Conservation (phyloP, 1,140 invertebrate genomes). For the Drosophila pectinifera region DNA sequence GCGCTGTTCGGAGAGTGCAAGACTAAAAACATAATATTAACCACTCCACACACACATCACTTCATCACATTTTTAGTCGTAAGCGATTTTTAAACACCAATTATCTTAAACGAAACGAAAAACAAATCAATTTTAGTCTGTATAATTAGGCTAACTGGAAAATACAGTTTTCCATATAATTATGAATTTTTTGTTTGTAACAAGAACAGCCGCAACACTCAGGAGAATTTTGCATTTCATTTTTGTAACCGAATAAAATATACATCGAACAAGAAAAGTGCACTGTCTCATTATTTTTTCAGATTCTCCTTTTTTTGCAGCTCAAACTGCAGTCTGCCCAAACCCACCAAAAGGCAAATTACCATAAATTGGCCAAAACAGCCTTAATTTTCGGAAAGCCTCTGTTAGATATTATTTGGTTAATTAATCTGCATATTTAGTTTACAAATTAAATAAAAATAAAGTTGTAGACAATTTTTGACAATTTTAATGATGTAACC, state of each 20-base stretch:
- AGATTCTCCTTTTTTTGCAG: not conserved
- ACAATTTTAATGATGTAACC: too few relatives aligned
- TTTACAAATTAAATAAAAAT: too few relatives aligned
- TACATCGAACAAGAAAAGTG: slow-evolving; percentile 1
- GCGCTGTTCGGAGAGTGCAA: slow-evolving; percentile 66
- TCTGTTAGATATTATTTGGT: too few relatives aligned
- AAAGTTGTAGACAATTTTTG: too few relatives aligned
- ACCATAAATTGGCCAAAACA: too few relatives aligned
- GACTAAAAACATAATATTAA: slow-evolving; percentile 58
- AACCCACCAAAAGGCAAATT: too few relatives aligned
- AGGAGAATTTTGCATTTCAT: slow-evolving; percentile 56
- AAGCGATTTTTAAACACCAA: slow-evolving; percentile 51
- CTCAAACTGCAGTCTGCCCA: not conserved
- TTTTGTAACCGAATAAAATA: slow-evolving; percentile 53
- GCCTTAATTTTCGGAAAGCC: too few relatives aligned
- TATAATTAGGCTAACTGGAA: slow-evolving; percentile 46
- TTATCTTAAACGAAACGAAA: slow-evolving; percentile 33
- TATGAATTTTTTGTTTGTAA: slow-evolving; percentile 44
- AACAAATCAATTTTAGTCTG: slow-evolving; percentile 24
- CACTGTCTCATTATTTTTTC: slow-evolving; percentile 13
- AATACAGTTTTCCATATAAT: slow-evolving; percentile 32
- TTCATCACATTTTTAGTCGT: slow-evolving; percentile 52
- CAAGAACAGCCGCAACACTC: slow-evolving; percentile 48
- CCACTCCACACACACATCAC: slow-evolving; percentile 19
- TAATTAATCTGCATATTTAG: too few relatives aligned